phyloP scores from a whole-genome alignment of 37 sponge, comb jelly and placozoan species.

The Petrosia ficiformis region DNA sequence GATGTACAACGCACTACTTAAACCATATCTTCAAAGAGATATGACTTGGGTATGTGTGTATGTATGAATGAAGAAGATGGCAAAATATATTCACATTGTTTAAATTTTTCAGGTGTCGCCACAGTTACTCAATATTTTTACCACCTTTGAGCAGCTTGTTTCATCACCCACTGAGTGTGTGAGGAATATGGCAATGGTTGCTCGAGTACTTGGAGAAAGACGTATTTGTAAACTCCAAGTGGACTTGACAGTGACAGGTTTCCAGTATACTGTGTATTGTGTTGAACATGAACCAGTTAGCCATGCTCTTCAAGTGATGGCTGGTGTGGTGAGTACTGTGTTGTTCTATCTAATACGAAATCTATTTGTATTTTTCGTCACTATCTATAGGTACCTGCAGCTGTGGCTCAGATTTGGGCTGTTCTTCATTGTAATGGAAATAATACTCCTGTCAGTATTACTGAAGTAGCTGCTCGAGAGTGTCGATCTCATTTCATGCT shows the following conservation, averaged over 20 bases:
- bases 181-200: conserved; percentile 1
- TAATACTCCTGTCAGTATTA: neutral
- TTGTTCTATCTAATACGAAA: neutral
- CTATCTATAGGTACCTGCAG: no score
- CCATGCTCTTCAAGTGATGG: neutral
- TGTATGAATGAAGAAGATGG: neutral
- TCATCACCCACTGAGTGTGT: neutral
- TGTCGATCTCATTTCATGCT: neutral
- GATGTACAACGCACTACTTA: conserved; percentile 8
- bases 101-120: conserved; percentile 8
- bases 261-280: conserved; percentile 12
- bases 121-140: neutral
- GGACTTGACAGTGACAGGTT: neutral
- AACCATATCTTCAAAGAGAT: conserved; percentile 2
- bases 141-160: neutral
- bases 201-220: conserved; percentile 42
- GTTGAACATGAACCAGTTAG: conserved; percentile 20
- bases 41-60: conserved; percentile 15
- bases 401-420: neutral
- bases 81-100: neutral
- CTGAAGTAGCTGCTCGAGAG: neutral
- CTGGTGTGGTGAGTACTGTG: conserved; percentile 5
- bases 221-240: conserved; percentile 29
- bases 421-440: neutral
- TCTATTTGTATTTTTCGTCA: neutral